phyloP scores from a whole-genome alignment of 1,140 invertebrate genomes.

The Helicoverpa armigera region DNA sequence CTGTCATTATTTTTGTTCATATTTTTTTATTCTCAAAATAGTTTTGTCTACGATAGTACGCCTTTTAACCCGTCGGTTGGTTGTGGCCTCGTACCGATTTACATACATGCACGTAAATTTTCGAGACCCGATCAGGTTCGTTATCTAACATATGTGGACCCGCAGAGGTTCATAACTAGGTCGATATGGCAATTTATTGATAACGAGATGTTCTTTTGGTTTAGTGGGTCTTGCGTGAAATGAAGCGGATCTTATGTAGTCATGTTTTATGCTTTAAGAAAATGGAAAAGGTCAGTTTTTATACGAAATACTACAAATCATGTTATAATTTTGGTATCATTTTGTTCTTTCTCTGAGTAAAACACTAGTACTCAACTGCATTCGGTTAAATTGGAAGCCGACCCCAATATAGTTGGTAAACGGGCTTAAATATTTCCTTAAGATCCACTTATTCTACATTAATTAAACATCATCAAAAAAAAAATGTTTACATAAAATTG shows the following conservation, averaged over 20 bases:
- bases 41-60: slow-evolving; percentile 41
- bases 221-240: not conserved
- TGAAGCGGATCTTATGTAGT: not conserved
- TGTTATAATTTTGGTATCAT: too few relatives aligned
- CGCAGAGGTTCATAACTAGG: slow-evolving; percentile 5
- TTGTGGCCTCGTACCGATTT: slow-evolving; percentile 55
- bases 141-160: not conserved
- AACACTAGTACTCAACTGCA: too few relatives aligned
- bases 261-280: slow-evolving; percentile 10
- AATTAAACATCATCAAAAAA: too few relatives aligned
- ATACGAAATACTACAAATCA: too few relatives aligned
- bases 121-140: slow-evolving; percentile 43
- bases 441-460: too few relatives aligned
- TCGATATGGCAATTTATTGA: slow-evolving; percentile 27
- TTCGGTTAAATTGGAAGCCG: too few relatives aligned
- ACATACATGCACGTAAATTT: slow-evolving; percentile 66
- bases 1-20: too few relatives aligned
- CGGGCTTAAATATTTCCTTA: too few relatives aligned
- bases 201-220: slow-evolving; percentile 22
- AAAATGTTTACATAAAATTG: too few relatives aligned
- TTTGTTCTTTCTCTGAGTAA: too few relatives aligned
- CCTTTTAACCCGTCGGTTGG: slow-evolving; percentile 3
- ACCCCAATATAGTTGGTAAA: too few relatives aligned
- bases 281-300: slow-evolving; percentile 4
- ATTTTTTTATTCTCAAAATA: not conserved